Evolutionary conservation across 2,113 vertebrate species (phyloP).

Genomic region (Corythornis vintsioides): DNA sequence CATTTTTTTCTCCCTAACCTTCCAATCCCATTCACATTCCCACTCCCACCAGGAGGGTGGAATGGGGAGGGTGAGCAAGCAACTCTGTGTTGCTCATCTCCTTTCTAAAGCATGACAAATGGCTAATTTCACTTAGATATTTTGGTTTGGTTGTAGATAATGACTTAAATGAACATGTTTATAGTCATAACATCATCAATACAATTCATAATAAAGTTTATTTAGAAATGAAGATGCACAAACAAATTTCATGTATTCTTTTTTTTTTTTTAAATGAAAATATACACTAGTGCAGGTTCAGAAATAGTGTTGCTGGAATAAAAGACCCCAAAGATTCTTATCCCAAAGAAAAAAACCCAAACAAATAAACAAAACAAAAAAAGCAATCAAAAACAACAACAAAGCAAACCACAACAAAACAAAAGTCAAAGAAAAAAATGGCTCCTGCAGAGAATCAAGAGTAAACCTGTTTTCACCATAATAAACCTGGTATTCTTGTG

Average conservation of each 20-base stretch:
- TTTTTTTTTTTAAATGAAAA: neutral
- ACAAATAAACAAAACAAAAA: neutral
- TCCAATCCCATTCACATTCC: neutral
- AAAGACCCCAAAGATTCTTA: neutral
- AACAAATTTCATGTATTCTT: neutral
- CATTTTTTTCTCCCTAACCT: neutral
- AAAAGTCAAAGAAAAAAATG: neutral
- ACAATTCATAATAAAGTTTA: neutral
- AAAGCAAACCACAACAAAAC: too few relatives aligned
- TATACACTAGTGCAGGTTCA: neutral
- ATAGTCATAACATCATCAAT: neutral
- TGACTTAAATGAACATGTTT: neutral
- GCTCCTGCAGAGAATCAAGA: too few relatives aligned
- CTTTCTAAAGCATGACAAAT: too few relatives aligned
- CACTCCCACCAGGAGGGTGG: too few relatives aligned
- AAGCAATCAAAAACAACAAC: too few relatives aligned
- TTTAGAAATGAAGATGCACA: neutral
- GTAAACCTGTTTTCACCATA: too few relatives aligned
- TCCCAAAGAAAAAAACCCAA: too few relatives aligned
- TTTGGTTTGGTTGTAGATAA: neutral
- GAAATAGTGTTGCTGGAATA: neutral
- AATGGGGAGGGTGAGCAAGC: too few relatives aligned
- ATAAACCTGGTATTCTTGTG: too few relatives aligned
- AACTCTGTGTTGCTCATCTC: too few relatives aligned
- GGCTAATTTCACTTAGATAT: neutral